These are phyloP conservation scores for Ictalurus furcatus DNA, from an alignment of 2,113 vertebrate genomes.

Conservation along the genomic window DNA sequence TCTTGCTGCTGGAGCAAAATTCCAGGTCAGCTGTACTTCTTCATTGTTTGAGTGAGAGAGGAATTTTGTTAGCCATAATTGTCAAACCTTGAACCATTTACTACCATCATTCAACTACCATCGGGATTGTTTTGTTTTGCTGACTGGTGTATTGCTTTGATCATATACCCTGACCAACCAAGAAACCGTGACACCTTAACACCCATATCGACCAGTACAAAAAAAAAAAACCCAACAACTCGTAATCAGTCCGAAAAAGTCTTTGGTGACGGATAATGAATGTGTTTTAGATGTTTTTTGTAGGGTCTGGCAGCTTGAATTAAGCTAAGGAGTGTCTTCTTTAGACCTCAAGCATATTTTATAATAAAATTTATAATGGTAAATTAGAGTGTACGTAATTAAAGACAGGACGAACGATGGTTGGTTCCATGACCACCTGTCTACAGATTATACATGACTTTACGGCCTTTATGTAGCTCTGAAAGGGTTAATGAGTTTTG, in stretches of 20 bases:
- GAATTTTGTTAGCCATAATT: background rate
- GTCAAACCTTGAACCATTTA: background rate
- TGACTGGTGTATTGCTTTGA: background rate
- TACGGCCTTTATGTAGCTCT: background rate
- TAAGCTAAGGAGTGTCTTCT: background rate
- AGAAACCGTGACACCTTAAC: background rate
- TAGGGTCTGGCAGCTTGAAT: background rate
- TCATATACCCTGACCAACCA: background rate
- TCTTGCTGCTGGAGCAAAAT: no score
- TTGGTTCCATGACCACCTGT: background rate
- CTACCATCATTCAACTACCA: background rate
- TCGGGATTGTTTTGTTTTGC: background rate
- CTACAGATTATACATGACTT: background rate
- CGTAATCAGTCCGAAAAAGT: background rate
- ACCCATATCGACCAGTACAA: background rate
- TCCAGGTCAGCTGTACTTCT: no score
- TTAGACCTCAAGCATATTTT: background rate
- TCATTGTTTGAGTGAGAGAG: background rate
- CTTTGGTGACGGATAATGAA: background rate
- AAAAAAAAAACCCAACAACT: background rate
- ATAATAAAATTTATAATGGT: no score
- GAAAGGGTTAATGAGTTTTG: background rate
- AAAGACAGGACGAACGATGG: background rate
- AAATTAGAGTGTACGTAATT: background rate
- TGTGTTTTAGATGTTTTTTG: background rate